Conservation (phyloP, 2,113 vertebrate genomes). For the Gnathonemus longibarbis region DNA sequence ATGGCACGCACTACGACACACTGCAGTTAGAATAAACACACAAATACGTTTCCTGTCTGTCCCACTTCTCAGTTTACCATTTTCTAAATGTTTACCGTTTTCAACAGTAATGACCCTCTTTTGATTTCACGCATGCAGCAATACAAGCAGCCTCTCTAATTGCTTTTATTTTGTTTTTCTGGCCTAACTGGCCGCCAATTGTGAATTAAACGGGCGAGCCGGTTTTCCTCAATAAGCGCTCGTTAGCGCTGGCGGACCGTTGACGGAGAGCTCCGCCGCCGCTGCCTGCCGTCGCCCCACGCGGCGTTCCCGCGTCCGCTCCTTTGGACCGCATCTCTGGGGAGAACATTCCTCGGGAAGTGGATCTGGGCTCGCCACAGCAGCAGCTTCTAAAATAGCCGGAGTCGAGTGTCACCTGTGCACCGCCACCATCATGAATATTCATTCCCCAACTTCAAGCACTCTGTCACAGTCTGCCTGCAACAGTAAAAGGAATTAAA, state of each 20-base stretch:
- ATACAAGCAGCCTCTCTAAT: not conserved
- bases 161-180: not conserved
- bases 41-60: constrained; percentile 4
- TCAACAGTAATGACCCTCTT: not conserved
- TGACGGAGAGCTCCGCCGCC: not conserved
- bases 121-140: not conserved
- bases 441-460: constrained; percentile 44
- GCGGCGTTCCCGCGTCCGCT: constrained; percentile 59
- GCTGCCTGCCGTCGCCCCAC: constrained; percentile 26
- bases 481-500: constrained; percentile 26
- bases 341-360: not conserved
- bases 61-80: not conserved
- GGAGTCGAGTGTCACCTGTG: constrained; percentile 62
- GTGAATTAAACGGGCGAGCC: not conserved
- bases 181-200: not conserved
- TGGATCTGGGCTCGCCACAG: constrained; percentile 42
- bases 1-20: constrained; percentile 29
- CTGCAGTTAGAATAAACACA: constrained; percentile 55
- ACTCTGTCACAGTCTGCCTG: constrained; percentile 41
- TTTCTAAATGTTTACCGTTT: constrained; percentile 15
- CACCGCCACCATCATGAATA: constrained; percentile 58
- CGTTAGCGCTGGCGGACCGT: not conserved
- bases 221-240: not conserved
- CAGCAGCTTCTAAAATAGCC: constrained; percentile 46
- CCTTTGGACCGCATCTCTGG: not conserved